phyloP scores from a whole-genome alignment of 2,888 invertebrate genomes.

The Aromia moschata region DNA sequence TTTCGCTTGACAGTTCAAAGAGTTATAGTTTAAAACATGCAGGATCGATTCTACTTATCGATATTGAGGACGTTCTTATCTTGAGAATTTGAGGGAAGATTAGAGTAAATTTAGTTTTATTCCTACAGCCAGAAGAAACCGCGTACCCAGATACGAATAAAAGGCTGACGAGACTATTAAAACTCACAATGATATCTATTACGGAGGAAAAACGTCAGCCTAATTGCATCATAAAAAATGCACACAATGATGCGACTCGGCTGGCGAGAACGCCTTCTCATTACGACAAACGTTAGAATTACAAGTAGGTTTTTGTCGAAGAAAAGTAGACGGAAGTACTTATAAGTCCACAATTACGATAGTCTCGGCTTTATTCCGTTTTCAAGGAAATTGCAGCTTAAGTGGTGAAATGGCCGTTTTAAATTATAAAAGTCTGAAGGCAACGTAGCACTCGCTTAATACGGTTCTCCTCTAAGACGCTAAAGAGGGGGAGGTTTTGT shows the following conservation, averaged over 20 bases:
- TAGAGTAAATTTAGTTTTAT: no score
- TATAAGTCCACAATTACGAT: constrained; percentile 34
- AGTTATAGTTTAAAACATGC: no score
- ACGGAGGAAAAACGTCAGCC: constrained; percentile 16
- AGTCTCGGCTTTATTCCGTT: constrained; percentile 38
- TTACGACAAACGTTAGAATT: constrained; percentile 15
- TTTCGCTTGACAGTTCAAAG: no score
- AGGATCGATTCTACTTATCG: no score
- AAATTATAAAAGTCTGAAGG: constrained; percentile 41
- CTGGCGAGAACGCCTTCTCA: neutral
- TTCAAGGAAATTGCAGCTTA: constrained; percentile 40
- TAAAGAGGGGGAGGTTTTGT: neutral
- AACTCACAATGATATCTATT: constrained; percentile 26
- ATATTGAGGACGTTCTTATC: no score
- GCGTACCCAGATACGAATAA: constrained; percentile 4
- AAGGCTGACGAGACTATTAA: constrained; percentile 19
- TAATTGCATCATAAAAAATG: constrained; percentile 30
- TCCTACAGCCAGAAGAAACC: neutral
- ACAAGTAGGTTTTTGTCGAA: constrained; percentile 4
- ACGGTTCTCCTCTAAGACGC: constrained; percentile 15
- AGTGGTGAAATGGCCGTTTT: constrained; percentile 40
- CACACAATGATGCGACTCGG: neutral
- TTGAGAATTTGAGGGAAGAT: no score
- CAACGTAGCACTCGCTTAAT: constrained; percentile 37
- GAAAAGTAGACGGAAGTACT: constrained; percentile 24